A percentile compares a stretch with the other conserved stretches of the same genome.
phyloP scores from a whole-genome alignment of 2,113 vertebrate species.

The Prolemur simus region DNA sequence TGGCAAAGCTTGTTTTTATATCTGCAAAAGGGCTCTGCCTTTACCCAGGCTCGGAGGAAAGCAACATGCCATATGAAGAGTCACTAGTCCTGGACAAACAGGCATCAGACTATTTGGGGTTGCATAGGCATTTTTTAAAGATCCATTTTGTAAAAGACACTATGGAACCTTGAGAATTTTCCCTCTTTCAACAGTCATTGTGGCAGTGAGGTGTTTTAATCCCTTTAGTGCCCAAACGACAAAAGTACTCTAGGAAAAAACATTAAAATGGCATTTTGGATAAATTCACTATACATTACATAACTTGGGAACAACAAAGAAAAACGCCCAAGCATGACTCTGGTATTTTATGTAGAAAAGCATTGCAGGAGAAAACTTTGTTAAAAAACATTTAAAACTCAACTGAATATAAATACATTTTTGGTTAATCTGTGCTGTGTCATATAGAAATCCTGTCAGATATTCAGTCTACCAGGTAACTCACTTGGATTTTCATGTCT shows the following conservation, averaged over 20 bases:
- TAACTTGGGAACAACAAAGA: conserved; percentile 64
- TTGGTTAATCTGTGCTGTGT: conserved; percentile 73
- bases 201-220: conserved; percentile 64
- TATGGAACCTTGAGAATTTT: conserved; percentile 59
- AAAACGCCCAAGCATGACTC: conserved; percentile 53
- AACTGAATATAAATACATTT: conserved; percentile 76
- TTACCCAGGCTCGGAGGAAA: conserved; percentile 44
- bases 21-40: conserved; percentile 55
- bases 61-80: neutral
- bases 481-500: conserved; percentile 46
- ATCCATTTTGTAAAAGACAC: conserved; percentile 59
- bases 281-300: conserved; percentile 32
- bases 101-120: conserved; percentile 43
- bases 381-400: conserved; percentile 80
- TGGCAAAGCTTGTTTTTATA: conserved; percentile 45
- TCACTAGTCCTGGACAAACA: conserved; percentile 65
- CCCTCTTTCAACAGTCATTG: conserved; percentile 62
- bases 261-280: conserved; percentile 38
- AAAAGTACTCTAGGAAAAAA: conserved; percentile 66
- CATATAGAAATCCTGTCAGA: conserved; percentile 73
- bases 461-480: conserved; percentile 63
- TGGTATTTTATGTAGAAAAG: conserved; percentile 71
- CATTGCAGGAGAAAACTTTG: conserved; percentile 67
- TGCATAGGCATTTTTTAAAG: conserved; percentile 76
- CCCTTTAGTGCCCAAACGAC: conserved; percentile 67